Evolutionary conservation across 1,140 invertebrate genomes (phyloP), one percentile per base, ranked within the genome.

Genomic region (Procambarus virginalis): DNA sequence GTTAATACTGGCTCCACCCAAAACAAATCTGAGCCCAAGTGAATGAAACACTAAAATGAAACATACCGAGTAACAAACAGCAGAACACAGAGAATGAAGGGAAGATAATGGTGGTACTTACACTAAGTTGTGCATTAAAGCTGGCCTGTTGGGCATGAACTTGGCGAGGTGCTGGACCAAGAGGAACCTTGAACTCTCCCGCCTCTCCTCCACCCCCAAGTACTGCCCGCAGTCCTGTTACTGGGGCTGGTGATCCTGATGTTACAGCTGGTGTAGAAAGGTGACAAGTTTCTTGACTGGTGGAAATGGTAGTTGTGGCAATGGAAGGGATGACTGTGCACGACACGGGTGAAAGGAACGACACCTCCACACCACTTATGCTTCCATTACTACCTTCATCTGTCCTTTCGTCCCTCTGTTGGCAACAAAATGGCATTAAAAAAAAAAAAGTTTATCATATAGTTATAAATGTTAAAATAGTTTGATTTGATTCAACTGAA

Each of bases 51-150:
- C n/a, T n/a, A n/a, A n/a, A n/a, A n/a, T n/a, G n/a, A n/a, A n/a
- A n/a, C n/a, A n/a, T n/a, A n/a, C n/a, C n/a, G n/a, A n/a, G 5
- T 6, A n/a, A 22, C 70, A 73, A 22, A 22, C 34, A n/a, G 34
- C 6, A 73, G 20, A n/a, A 73, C 6, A 73, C 70, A 22, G 9
- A 73, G 20, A 73, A 73, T n/a, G 34, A 68, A 68, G 20, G 20
- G 20, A n/a, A n/a, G n/a, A 68, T 0, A 45, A 76, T 12, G 12
- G 12, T 55, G 51, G 49, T 5, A 68, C 88, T 89, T 77, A 89
- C 88, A 84, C 60, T 89, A 14, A 89, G 88, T 49, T 89, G 88
- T 34, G 88, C 88, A 70, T 89, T 89, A 22, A 89, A 89, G 88
- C 76, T 89, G 10, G 88, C 88, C 55, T 89, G 88, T 60, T 89